Evolutionary conservation across 2,797 vertebrate species (phyloP), one percentile per base, ranked within the genome.

Genomic region (Pangasius krempfi): DNA sequence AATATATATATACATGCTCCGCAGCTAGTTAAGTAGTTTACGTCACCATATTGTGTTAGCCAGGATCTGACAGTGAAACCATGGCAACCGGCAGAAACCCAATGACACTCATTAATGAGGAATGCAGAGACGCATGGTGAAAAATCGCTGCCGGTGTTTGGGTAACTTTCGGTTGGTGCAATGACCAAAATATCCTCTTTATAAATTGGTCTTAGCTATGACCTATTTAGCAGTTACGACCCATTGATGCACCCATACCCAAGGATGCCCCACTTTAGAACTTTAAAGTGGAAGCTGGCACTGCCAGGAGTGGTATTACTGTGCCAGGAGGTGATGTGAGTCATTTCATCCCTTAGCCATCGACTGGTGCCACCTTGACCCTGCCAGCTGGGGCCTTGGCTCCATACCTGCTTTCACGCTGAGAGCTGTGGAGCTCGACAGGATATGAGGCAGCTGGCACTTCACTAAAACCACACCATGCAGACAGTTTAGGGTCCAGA

Each of bases 371-470:
- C 78, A 86, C 60, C 64, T 60, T 88, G 47, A 88, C 84, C 87
- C 60, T 56, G 70, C 62, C 89, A 90, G 87, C 87, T 90, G 79
- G 73, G 85, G 37, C 33, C 64, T 50, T 68, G 44, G 33, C 84
- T 44, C 54, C 56, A 75, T 22, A 75, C 76, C 84, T 86, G 84
- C 84, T 64, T 60, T 80, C 84, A 47, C 27, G 37, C 60, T 60
- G 75, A 54, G 76, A 75, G 72, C 84, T 78, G 68, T 62, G 60
- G 70, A 76, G 27, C 27, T 10, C 13, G 37, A 52, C 25, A 8
- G 60, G 66, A 64, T 54, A 33, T 0, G 47, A 75, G 68, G 85
- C 88, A 91, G 64, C 85, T 88, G 88, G 85, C 60, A 64, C 75
- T 88, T 82, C 40, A 85, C 84, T 50, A 62, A 70, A 84, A 20